Evolutionary conservation across 2,888 invertebrate species (phyloP).

Genomic region (Taphrorychus bicolor): DNA sequence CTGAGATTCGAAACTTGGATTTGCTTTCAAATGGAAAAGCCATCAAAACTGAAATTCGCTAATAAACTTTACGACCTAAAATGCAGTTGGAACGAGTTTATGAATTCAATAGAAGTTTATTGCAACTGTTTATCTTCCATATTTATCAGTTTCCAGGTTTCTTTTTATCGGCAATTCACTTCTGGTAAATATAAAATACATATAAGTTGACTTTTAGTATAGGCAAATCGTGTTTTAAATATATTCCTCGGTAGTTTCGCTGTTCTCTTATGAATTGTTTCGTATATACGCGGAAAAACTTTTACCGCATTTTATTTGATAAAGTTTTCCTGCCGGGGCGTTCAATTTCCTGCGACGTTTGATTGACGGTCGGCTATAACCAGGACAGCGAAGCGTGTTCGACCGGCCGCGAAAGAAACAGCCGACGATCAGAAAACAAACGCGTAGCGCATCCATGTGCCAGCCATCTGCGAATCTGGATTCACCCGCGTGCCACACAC

Average conservation of each 20-base stretch:
- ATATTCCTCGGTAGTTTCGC: not conserved
- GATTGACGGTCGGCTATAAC: constrained; percentile 37
- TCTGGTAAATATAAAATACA: not conserved
- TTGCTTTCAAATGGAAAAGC: not conserved
- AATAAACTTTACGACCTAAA: not conserved
- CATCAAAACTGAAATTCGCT: not conserved
- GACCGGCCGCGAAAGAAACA: constrained; percentile 28
- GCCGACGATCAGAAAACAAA: constrained; percentile 31
- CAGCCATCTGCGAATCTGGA: constrained; percentile 29
- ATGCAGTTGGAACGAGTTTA: not conserved
- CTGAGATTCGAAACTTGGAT: not conserved
- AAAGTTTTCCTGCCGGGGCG: constrained; percentile 17
- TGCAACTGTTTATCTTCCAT: not conserved
- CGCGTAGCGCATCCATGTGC: constrained; percentile 27
- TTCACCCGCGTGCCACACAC: not conserved
- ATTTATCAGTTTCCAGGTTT: not conserved
- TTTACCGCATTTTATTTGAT: constrained; percentile 11
- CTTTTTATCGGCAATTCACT: not conserved
- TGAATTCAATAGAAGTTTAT: not conserved
- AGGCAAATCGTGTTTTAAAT: not conserved
- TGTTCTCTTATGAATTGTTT: constrained; percentile 6
- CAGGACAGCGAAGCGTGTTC: constrained; percentile 30
- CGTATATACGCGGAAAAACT: not conserved
- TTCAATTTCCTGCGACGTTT: constrained; percentile 18
- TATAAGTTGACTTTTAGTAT: not conserved